Percentiles rank a stretch among this genome's conserved stretches.
Conservation (phyloP, 2,797 vertebrate species). For the Parauchenoglanis punctatus region DNA sequence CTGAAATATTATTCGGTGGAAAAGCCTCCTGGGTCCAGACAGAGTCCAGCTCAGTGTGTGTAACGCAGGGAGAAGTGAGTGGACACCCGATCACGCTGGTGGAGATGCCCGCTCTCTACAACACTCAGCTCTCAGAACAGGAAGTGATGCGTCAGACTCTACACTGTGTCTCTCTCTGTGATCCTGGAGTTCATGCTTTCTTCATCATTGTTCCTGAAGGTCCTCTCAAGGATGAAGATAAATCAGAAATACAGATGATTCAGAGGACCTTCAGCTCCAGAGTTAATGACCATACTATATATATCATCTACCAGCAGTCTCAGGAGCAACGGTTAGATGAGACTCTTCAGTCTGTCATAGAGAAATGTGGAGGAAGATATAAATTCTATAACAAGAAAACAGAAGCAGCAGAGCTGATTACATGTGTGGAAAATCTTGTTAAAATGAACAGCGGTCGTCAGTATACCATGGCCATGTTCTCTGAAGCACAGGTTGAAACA, state of each 20-base stretch:
- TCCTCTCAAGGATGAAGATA: slow-evolving; percentile 50
- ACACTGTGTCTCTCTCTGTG: slow-evolving; percentile 33
- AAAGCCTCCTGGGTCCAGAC: background rate
- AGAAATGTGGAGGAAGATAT: background rate
- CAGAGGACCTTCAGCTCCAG: slow-evolving; percentile 34
- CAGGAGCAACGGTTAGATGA: background rate
- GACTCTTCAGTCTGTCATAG: background rate
- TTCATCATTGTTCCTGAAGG: slow-evolving; percentile 52
- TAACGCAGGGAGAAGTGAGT: slow-evolving; percentile 34
- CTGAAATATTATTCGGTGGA: background rate
- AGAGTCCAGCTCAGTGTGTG: slow-evolving; percentile 19
- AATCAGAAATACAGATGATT: slow-evolving; percentile 55
- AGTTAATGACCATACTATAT: slow-evolving; percentile 43
- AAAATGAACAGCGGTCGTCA: background rate
- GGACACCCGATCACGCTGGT: slow-evolving; percentile 39
- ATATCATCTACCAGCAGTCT: slow-evolving; percentile 50
- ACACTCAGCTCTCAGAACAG: slow-evolving; percentile 40
- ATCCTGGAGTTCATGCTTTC: slow-evolving; percentile 54
- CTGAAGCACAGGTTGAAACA: background rate
- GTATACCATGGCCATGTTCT: slow-evolving; percentile 11
- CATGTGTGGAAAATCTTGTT: background rate
- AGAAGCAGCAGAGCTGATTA: background rate
- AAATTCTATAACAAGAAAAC: background rate
- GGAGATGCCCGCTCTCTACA: slow-evolving; percentile 35
- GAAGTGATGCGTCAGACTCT: slow-evolving; percentile 32